Percentiles rank a stretch among this genome's conserved stretches.
Conservation (phyloP, 2,888 invertebrate species). For the Agelastica alni region DNA sequence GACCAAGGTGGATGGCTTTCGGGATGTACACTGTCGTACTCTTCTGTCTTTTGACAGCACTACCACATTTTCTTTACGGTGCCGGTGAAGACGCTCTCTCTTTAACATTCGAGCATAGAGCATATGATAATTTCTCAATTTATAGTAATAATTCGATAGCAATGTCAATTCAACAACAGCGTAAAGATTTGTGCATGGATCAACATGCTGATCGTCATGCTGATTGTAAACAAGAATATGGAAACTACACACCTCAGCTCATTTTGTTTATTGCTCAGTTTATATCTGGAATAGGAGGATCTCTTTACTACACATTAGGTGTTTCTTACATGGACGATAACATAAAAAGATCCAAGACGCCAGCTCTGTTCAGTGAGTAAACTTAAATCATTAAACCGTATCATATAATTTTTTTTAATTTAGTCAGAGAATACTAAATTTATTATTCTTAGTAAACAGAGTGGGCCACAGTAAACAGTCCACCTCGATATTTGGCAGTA, state of each 20-base stretch:
- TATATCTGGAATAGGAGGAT: conserved; percentile 72
- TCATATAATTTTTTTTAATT: no score
- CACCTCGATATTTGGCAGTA: no score
- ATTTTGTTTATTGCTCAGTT: conserved; percentile 71
- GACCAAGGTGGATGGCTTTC: conserved; percentile 74
- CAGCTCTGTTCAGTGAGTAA: conserved; percentile 68
- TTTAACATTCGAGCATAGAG: conserved; percentile 65
- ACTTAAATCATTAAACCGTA: no score
- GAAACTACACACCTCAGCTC: conserved; percentile 64
- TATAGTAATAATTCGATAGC: conserved; percentile 35
- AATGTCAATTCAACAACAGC: conserved; percentile 48
- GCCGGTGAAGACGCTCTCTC: conserved; percentile 68
- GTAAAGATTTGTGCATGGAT: conserved; percentile 63
- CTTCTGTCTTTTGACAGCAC: conserved; percentile 68
- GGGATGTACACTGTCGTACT: conserved; percentile 64
- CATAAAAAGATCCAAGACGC: conserved; percentile 73
- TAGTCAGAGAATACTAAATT: no score
- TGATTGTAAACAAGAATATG: conserved; percentile 51
- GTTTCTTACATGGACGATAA: conserved; percentile 78
- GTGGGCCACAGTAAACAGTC: no score
- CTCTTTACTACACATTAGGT: conserved; percentile 70
- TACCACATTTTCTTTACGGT: conserved; percentile 72
- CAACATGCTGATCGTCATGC: conserved; percentile 33
- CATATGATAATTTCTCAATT: conserved; percentile 56
- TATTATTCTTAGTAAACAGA: no score